Base-by-base conservation (phyloP, 2,797 vertebrate species). In the Psittacula derbiana region DNA sequence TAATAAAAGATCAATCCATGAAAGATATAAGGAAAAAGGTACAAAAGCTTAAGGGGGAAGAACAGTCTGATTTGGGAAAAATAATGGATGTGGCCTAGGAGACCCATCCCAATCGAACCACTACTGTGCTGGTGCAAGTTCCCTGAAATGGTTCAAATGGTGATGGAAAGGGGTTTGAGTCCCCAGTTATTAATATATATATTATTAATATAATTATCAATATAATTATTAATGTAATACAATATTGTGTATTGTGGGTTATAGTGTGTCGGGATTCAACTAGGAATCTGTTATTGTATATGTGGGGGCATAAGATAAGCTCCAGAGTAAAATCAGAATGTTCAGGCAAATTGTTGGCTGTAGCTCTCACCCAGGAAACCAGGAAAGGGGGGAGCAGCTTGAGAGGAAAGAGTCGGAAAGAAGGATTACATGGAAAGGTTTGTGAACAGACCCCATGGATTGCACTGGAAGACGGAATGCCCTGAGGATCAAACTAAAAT, bases 341-440 rank as follows among this genome's bases (percentile, higher is more conserved):
- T 33, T 57, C 4, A 57, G 55, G 55, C 24, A 57, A 57, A 33
- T 57, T 16, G 50, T 24, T 33, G 53, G 31, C 31, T 33, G 20
- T 57, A 33, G 21, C 55, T 57, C 21, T 57, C 55, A 33, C 21
- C 55, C 21, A 33, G n/a, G 21, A 33, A 57, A 57, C 55, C 55
- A 57, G 21, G 55, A 33, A 57, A 57, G 7, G 14, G 21, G n/a
- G 55, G n/a, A 57, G n/a, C 3, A 1, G 8, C 55, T 4, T 0
- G 1, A 21, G 21, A 6, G 21, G n/a, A 33, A 57, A 11, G 55
- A 15, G 55, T 16, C 10, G 4, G n/a, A 57, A 57, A 33, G 28
- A n/a, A 55, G 55, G 21, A 24, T 57, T 57, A 57, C 21, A 57
- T 57, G n/a, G n/a, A 8, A 57, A 57, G n/a, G 21, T 57, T 33